Evolutionary conservation across 1,140 invertebrate species (phyloP).

Genomic region (Drosophila parabipectinata): DNA sequence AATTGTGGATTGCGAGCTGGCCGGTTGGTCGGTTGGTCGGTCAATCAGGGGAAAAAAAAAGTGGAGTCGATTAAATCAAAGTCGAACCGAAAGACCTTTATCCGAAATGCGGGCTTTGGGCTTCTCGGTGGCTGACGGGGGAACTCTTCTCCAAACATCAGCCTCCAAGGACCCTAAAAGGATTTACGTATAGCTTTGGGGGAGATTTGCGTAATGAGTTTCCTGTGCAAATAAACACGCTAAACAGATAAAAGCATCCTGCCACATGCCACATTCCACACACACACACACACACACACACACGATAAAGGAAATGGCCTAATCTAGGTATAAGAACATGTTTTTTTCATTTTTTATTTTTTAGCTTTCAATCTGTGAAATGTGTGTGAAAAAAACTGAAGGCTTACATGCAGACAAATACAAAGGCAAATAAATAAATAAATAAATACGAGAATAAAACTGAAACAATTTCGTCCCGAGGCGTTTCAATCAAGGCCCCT

Average conservation of each 20-base stretch:
- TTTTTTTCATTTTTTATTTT: constrained; percentile 8
- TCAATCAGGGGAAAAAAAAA: not conserved
- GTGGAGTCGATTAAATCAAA: constrained; percentile 13
- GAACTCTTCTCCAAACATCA: constrained; percentile 4
- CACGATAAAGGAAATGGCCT: constrained; percentile 19
- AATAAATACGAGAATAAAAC: constrained; percentile 6
- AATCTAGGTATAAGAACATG: constrained; percentile 11
- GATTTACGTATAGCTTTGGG: constrained; percentile 72
- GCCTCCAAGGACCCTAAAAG: constrained; percentile 48
- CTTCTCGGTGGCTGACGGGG: not conserved
- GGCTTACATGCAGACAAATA: constrained; percentile 1
- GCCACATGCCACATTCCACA: constrained; percentile 12
- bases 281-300: constrained; percentile 12
- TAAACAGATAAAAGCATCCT: constrained; percentile 54
- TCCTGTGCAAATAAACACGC: constrained; percentile 74
- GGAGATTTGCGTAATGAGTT: constrained; percentile 75
- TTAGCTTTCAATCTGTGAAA: constrained; percentile 32
- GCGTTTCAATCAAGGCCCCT: constrained; percentile 2
- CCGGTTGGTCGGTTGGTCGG: not conserved
- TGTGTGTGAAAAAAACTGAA: not conserved
- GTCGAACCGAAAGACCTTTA: not conserved
- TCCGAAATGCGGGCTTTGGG: constrained; percentile 12
- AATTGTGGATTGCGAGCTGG: not conserved
- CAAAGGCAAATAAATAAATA: constrained; percentile 20
- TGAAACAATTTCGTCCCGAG: not conserved